Base-by-base conservation (phyloP, 1,140 invertebrate species). In the Hyphantria cunea region DNA sequence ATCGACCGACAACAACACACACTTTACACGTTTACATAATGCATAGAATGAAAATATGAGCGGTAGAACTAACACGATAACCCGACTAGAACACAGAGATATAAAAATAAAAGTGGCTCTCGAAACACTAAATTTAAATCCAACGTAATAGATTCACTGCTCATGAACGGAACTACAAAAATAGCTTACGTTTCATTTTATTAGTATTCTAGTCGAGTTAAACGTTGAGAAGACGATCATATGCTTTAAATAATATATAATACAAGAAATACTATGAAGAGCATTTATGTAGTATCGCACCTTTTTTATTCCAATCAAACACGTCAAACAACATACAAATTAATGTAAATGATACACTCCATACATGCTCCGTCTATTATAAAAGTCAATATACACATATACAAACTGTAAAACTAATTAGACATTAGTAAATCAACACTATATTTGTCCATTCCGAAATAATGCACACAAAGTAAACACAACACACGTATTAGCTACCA, bases 371-470 rank as follows among this genome's bases (percentile, higher is more conserved):
- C 12, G 1, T 25, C 34, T 25, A 25, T 39, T 31, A 49, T 25
- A 49, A 48, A 8, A 48, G 10, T 39, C 17, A 45, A 47, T 32
- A 31, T 56, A 56, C 55, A 58, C 34, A 58, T 55, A 48, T 49
- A 49, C 55, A 58, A 58, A 58, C 32, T 49, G 45, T 58, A 48
- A 58, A 49, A 39, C 47, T 33, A 25, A 25, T 39, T 58, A 12
- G 31, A 58, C 49, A 58, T 58, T 58, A 58, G 45, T 58, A 17
- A 3, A 33, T 58, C 55, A 58, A 49, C 25, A 39, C 41, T 44
- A 44, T 44, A 31, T 49, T n/a, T 58, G 39, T 49, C 37, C 55
- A 58, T 49, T 58, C 55, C 55, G 49, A 58, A 58, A 58, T 58
- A 58, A 58, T 58, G 55, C 55, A 58, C 11, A 48, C 51, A 14